A percentile compares a stretch with the other conserved stretches of the same genome.
Evolutionary conservation across 2,113 vertebrate genomes (phyloP).

Genomic region (Brachionichthys hirsutus): DNA sequence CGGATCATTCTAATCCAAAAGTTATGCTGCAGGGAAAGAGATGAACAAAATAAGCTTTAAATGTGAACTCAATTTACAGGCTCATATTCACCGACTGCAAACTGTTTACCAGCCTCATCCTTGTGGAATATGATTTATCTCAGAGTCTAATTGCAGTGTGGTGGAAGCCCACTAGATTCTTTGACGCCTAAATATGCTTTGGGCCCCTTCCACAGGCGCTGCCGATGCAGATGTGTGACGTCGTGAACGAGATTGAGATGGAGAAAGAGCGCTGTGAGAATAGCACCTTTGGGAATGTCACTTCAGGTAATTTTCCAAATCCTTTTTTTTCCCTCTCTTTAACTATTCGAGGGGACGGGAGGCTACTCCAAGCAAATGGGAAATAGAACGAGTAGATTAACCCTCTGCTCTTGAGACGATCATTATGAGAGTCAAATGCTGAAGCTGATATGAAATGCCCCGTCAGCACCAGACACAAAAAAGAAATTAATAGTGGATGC

Average conservation of each 20-base stretch:
- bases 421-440: too few species aligned
- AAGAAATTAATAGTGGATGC: too few species aligned
- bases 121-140: constrained; percentile 4
- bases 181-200: constrained; percentile 18
- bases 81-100: neutral
- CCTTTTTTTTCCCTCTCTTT: constrained; percentile 17
- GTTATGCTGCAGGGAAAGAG: neutral
- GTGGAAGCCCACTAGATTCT: neutral
- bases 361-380: constrained; percentile 37
- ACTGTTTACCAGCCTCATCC: neutral
- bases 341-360: constrained; percentile 6
- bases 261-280: constrained; percentile 73
- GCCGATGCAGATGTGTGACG: constrained; percentile 74
- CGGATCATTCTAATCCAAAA: constrained; percentile 8
- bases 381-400: constrained; percentile 17
- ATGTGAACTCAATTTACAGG: constrained; percentile 5
- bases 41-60: neutral
- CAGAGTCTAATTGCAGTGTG: neutral
- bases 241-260: constrained; percentile 74
- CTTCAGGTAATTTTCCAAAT: constrained; percentile 67
- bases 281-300: constrained; percentile 68
- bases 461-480: too few species aligned
- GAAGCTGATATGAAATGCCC: too few species aligned
- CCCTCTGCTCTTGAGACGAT: too few species aligned
- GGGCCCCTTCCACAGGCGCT: constrained; percentile 56